Base-by-base conservation (phyloP, 2,113 vertebrate genomes). In the Numenius arquata region DNA sequence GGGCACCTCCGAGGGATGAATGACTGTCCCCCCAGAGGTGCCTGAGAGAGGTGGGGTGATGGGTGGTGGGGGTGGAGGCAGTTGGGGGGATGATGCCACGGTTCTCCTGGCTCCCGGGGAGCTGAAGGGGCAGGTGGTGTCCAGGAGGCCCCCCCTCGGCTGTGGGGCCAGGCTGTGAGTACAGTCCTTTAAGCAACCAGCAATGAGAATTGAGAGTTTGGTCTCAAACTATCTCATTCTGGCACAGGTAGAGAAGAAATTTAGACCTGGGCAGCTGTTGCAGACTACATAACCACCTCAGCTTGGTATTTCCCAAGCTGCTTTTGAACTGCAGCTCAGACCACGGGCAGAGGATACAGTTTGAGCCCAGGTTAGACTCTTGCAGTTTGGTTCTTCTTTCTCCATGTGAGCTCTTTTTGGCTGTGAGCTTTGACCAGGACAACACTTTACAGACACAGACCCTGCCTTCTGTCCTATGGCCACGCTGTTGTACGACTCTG, bases 191-290 rank as follows among this genome's bases (percentile, higher is more conserved):
- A 32, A 55, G 63, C 20, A 41, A 18, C 47, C 47, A 38, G 38
- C 45, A 62, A 8, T 3, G 15, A 58, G 6, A 38, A 26, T 12
- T 0, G 0, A 48, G 36, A 29, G 12, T 36, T 65, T 90, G 38
- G 5, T 62, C 53, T 55, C 70, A 63, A 67, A 80, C 11, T 25
- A 32, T 38, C 40, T 36, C 2, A 0, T 72, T 72, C 41, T 41
- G 59, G 36, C 58, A 83, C 9, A 90, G 15, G 22, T 22, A 9
- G 32, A 53, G 36, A 73, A 66, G 56, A 85, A 74, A 47, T 61
- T 68, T 45, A 76, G 56, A 61, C 19, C 43, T 40, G n/a, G 8
- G 20, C 20, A 73, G 30, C 11, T 10, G 11, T 13, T 6, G 5
- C 1, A 43, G 71, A 25, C n/a, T 59, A 5, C 0, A 2, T 11